These are phyloP conservation scores for Semaprochilodus insignis DNA, from an alignment of 2,797 vertebrate species.

Conservation along the genomic window DNA sequence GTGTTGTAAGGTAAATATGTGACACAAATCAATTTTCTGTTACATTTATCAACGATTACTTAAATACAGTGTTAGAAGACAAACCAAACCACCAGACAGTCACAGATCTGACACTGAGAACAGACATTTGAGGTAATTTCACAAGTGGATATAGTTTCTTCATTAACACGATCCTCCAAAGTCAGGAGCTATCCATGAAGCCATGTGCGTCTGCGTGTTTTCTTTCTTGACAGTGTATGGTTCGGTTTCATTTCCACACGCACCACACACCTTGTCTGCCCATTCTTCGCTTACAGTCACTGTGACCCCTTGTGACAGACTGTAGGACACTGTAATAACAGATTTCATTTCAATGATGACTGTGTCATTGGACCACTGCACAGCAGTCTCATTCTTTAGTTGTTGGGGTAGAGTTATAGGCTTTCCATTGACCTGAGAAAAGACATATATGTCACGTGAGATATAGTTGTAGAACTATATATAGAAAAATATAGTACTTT, in stretches of 20 bases:
- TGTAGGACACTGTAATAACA: constrained; percentile 59
- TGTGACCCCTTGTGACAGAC: constrained; percentile 36
- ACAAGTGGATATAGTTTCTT: constrained; percentile 11
- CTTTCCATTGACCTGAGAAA: constrained; percentile 61
- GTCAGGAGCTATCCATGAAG: constrained; percentile 66
- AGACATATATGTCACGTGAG: background rate
- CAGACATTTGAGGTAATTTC: background rate
- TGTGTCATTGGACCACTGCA: constrained; percentile 41
- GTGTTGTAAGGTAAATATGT: too few relatives aligned
- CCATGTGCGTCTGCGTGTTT: constrained; percentile 58
- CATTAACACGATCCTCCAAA: constrained; percentile 52
- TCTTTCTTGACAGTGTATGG: constrained; percentile 41
- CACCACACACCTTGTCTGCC: constrained; percentile 53
- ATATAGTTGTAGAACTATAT: too few relatives aligned
- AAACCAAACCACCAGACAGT: too few relatives aligned
- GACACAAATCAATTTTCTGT: too few relatives aligned
- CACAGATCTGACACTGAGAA: background rate
- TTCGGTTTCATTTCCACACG: constrained; percentile 49
- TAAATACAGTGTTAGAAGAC: background rate
- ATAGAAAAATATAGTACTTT: too few relatives aligned
- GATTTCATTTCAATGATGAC: constrained; percentile 48
- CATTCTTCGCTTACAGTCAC: constrained; percentile 56
- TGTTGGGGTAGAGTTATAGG: constrained; percentile 37
- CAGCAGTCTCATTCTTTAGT: constrained; percentile 35
- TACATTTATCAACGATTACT: too few relatives aligned